Evolutionary conservation across 2,888 invertebrate genomes (phyloP), one percentile per base, ranked within the genome.

Genomic region (Gisinianus flammeolus): DNA sequence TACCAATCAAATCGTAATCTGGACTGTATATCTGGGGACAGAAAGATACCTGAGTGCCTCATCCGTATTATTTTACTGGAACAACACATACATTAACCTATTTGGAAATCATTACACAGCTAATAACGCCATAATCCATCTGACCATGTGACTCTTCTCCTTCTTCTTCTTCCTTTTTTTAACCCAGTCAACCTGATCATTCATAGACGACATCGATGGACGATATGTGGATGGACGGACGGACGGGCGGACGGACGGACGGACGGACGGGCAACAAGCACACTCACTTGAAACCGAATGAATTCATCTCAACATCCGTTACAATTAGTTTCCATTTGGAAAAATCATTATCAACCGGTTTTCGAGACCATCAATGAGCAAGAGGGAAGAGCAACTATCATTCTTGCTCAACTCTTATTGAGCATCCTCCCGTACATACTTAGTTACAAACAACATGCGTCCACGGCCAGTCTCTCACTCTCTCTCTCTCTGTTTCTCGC

Each of bases 291-390:
- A 44, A 19, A 44, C 44, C 12, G 44, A 44, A 35, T 24, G 62
- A 35, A 31, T 31, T 68, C 68, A 66, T 12, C 19, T 22, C 56
- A 64, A 30, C 67, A 30, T 56, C 69, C 56, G 44, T 76, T 35
- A 76, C 80, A 82, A 82, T 82, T 82, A 82, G 82, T 81, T 82
- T 82, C 80, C 79, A 82, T 81, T 82, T 79, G 73, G 77, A 67
- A 77, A 78, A 78, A 81, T 79, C 58, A 72, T 58, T 72, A 58
- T 72, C 78, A 81, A 82, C 82, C 81, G 81, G 82, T 82, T 82
- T 82, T 72, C n/a, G 16, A 31, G 68, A 56, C 56, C 12, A 44
- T 44, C 44, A 69, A 64, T 26, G 58, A 58, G 58, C 28, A 31
- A 67, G 64, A 16, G 24, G n/a, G n/a, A n/a, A 26, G 64, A 64